A percentile compares a stretch with the other conserved stretches of the same genome.
phyloP scores from a whole-genome alignment of 37 sponge, comb jelly and placozoan genomes.

The Spongia lamella region DNA sequence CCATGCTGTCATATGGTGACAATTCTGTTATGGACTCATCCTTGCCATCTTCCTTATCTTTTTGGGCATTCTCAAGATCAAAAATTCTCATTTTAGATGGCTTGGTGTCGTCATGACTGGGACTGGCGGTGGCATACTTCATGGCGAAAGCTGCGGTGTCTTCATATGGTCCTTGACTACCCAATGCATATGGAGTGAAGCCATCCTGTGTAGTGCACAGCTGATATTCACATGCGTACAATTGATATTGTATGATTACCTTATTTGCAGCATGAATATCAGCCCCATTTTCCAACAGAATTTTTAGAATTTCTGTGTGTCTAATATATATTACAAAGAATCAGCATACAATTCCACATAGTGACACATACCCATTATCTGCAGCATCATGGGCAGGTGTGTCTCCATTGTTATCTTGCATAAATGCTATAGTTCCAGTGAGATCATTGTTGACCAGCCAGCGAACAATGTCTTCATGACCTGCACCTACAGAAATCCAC shows the following conservation, averaged over 20 bases:
- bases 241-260: conserved; percentile 22
- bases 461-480: conserved; percentile 42
- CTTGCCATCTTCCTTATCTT: conserved; percentile 22
- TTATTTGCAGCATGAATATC: conserved; percentile 63
- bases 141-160: conserved; percentile 63
- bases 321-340: conserved; percentile 9
- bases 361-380: conserved; percentile 55
- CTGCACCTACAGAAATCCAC: conserved; percentile 33
- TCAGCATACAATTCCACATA: not conserved
- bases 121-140: conserved; percentile 40
- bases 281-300: conserved; percentile 66
- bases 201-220: conserved; percentile 43
- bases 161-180: conserved; percentile 35
- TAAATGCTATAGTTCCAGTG: conserved; percentile 36
- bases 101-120: conserved; percentile 12
- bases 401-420: conserved; percentile 70
- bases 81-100: conserved; percentile 53
- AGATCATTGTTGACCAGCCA: conserved; percentile 79
- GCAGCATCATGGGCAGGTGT: conserved; percentile 89
- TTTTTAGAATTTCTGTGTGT: conserved; percentile 47
- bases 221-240: not conserved
- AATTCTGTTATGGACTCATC: not conserved
- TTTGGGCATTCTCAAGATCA: conserved; percentile 11
- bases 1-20: too few species aligned
- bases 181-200: conserved; percentile 68